Base-by-base conservation (phyloP, 2,888 invertebrate genomes). In the Unio pictorum region DNA sequence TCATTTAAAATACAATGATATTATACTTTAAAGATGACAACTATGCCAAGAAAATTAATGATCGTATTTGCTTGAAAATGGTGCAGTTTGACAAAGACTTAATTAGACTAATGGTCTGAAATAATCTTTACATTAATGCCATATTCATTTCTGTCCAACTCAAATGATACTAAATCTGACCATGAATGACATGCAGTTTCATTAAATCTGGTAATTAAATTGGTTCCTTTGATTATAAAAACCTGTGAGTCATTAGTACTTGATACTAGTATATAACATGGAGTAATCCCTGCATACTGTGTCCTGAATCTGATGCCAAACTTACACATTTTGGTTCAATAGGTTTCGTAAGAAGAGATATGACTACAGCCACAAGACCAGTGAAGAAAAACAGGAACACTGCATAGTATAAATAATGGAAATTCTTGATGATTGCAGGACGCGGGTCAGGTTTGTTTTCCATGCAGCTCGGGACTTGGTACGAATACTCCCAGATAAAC, bases 401-500 rank as follows among this genome's bases (percentile, higher is more conserved):
- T 28, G 91, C 91, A 82, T 92, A 92, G 83, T 92, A 91, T 7
- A 92, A 87, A 67, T 88, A 89, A 75, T 89, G 89, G 69, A 89
- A 85, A 66, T 89, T 78, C 66, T 80, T 82, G 34, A 88, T 76
- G 64, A 88, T 75, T 30, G 72, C 73, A 0, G 88, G 88, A 55
- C 81, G 64, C n/a, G 80, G 81, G 74, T 83, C 80, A 18, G 84
- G 78, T 26, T 63, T 66, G 7, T 69, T 76, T 18, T 84, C 84
- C 65, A 91, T 79, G 78, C 92, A 92, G 1, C 87, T 74, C 4
- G 91, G 91, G 20, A 83, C 83, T 0, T 82, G 78, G 82, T 89
- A 92, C 4, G 89, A 83, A 78, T 92, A 91, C 82, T 92, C 91
- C 72, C 91, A 80, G 4, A 89, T 84, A 79, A 92, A 92, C 15